Conservation (phyloP, 2,113 vertebrate genomes). For the Lepidothrix coronata region DNA sequence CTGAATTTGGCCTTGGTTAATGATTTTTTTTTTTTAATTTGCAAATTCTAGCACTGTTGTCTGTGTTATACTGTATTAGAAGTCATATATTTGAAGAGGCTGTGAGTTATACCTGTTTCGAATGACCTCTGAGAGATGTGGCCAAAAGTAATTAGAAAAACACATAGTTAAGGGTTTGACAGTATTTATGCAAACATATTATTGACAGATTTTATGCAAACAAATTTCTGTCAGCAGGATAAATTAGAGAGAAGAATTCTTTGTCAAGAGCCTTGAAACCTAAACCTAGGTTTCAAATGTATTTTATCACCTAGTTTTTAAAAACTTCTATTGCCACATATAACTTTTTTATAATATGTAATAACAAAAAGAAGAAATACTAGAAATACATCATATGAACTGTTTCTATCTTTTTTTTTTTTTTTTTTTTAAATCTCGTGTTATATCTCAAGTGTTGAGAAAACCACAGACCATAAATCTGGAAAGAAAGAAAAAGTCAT, state of each 20-base stretch:
- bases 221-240: neutral
- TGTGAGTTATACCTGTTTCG: neutral
- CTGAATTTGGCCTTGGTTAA: neutral
- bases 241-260: neutral
- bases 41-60: neutral
- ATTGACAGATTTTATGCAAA: neutral
- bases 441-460: neutral
- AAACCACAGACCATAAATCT: neutral
- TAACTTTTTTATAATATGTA: neutral
- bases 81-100: neutral
- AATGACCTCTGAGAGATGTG: neutral
- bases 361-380: neutral
- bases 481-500: neutral
- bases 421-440: fast-evolving
- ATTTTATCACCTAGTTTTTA: neutral
- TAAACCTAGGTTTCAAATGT: neutral
- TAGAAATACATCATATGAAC: neutral
- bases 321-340: neutral
- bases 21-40: neutral
- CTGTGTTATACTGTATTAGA: neutral
- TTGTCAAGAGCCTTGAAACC: neutral
- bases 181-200: neutral
- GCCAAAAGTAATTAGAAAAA: neutral
- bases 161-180: neutral
- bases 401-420: neutral